These are phyloP conservation scores for Acrocephalus arundinaceus DNA, from an alignment of 2,113 vertebrate species.

Conservation along the genomic window DNA sequence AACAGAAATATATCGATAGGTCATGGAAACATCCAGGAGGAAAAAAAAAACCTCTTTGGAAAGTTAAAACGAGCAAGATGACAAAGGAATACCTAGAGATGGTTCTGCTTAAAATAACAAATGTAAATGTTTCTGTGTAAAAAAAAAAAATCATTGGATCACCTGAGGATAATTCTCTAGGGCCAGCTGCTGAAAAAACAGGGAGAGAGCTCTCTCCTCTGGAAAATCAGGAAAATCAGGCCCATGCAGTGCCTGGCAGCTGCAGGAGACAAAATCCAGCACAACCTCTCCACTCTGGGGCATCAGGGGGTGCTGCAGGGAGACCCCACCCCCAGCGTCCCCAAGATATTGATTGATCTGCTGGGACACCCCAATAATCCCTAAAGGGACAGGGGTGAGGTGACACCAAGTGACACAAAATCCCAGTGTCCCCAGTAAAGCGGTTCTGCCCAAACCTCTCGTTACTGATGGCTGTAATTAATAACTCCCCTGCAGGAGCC, in stretches of 20 bases:
- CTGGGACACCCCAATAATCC: accelerated
- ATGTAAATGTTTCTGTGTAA: background rate
- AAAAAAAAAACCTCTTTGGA: background rate
- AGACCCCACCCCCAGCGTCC: background rate
- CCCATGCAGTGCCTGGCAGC: background rate
- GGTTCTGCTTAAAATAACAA: background rate
- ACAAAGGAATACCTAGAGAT: background rate
- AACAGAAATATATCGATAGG: background rate
- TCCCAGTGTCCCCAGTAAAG: background rate
- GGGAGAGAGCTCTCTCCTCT: background rate
- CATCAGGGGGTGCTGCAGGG: background rate
- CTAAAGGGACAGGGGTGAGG: background rate
- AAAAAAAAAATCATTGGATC: background rate
- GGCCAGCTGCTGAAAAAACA: background rate
- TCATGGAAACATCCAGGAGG: slow-evolving; percentile 3
- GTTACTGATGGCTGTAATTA: accelerated
- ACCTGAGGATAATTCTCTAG: slow-evolving; percentile 1
- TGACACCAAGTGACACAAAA: background rate
- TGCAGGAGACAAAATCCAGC: background rate
- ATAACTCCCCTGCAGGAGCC: background rate
- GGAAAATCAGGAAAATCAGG: background rate
- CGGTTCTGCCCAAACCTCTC: background rate
- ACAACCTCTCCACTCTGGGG: accelerated
- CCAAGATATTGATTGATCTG: background rate
- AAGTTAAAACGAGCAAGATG: background rate